Conservation (phyloP, 2,888 invertebrate genomes). For the Isotomurus palustris region DNA sequence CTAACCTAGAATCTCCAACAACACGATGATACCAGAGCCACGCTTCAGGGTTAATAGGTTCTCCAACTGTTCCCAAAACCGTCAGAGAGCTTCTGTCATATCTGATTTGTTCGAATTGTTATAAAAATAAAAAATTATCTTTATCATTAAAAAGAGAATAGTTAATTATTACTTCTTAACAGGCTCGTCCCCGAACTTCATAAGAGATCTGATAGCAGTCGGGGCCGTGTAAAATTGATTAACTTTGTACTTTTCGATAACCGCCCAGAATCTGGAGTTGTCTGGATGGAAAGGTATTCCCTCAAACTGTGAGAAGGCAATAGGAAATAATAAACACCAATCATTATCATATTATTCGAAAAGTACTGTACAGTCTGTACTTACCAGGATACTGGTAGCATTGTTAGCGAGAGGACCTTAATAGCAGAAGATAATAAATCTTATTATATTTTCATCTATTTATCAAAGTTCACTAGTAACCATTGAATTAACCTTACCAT, state of each 20-base stretch:
- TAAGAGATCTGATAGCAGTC: constrained; percentile 91
- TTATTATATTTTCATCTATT: not conserved
- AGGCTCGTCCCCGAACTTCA: constrained; percentile 85
- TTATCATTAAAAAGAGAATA: constrained; percentile 1
- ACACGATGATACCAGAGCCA: constrained; percentile 92
- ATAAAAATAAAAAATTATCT: not conserved
- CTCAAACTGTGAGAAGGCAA: constrained; percentile 67
- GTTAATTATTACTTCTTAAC: constrained; percentile 61
- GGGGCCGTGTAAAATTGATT: constrained; percentile 98
- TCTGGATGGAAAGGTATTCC: constrained; percentile 94
- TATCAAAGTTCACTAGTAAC: not conserved
- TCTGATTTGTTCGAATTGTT: constrained; percentile 51
- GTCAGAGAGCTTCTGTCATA: constrained; percentile 63
- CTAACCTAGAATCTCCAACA: constrained; percentile 68
- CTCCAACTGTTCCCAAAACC: constrained; percentile 94
- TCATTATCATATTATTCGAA: not conserved
- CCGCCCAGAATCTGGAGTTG: constrained; percentile 87
- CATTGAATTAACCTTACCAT: constrained; percentile 3
- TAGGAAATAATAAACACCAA: not conserved
- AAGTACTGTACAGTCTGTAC: constrained; percentile 46
- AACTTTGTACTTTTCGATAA: constrained; percentile 90
- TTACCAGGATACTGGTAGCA: constrained; percentile 89
- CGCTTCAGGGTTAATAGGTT: constrained; percentile 97
- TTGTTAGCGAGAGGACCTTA: constrained; percentile 93
- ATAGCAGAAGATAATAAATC: constrained; percentile 51